Base-by-base conservation (phyloP, 2,797 vertebrate genomes). In the Siniperca scherzeri region DNA sequence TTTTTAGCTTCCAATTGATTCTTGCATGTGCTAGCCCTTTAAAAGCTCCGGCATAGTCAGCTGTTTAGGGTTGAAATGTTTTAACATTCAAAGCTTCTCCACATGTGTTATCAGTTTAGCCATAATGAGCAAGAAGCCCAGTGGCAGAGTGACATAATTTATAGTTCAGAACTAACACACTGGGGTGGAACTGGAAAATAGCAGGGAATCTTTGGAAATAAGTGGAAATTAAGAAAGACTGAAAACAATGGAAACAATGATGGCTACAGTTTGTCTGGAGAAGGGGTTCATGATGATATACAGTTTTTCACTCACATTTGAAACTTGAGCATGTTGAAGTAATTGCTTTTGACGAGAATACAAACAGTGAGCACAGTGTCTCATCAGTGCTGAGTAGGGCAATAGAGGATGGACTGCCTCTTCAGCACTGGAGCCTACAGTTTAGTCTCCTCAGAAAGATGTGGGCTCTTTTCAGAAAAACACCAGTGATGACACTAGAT, bases 161-260 rank as follows among this genome's bases (percentile, higher is more conserved):
- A 87, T 85, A 72, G 81, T 88, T 90, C 27, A 75, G 53, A 40
- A 33, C 38, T 42, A 83, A 80, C 74, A 87, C 66, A 76, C 42
- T 85, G 27, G 81, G 87, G 87, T 67, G 84, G 84, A 83, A 87
- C 80, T 82, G 82, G 83, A 80, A 88, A 90, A 89, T 78, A 70
- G 57, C 66, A 84, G 81, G 67, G 78, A 81, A 76, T 86, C 70
- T 69, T 78, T 83, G 46, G 61, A 87, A 83, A 74, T 87, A 66
- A 79, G 64, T 72, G 61, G 81, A 70, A 72, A 64, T 83, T 67
- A 72, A 82, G 68, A 79, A 64, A 65, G 67, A 71, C 46, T 73
- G 73, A 77, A 82, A 77, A 88, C 83, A 89, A 86, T 83, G 82
- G 83, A 89, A 90, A 90, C 75, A 82, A 65, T 88, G 77, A 83